Evolutionary conservation across 53 echinoderm and acorn worm species (phyloP), one percentile per base, ranked within the genome.

Genomic region (Luidia sarsii): DNA sequence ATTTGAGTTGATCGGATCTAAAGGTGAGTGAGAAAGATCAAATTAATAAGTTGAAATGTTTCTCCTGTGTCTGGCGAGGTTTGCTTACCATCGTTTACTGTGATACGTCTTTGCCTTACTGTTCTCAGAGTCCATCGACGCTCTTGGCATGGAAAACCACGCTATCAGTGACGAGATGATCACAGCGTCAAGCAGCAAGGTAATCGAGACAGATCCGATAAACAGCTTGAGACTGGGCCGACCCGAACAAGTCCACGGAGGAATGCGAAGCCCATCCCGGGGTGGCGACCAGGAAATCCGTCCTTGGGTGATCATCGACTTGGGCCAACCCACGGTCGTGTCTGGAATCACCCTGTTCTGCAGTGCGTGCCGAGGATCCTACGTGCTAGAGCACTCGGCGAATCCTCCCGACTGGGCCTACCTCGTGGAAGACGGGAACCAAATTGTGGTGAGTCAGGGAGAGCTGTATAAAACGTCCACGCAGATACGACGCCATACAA

Each of bases 361-460:
- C 15, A 15, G 15, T 8, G 15, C 46, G 8, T 46, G 8, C 46
- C 8, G 46, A 8, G 8, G 46, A 8, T 46, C 46, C 8, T 46
- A 46, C 46, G 8, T 14, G 8, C 46, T 46, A 15, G 46, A 46
- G 46, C 15, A 46, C 46, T 8, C 46, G 8, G 8, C 8, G 15
- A 46, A 46, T 14, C 46, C 46, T 10, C 15, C 46, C 46, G 15
- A 46, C 8, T 46, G 46, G 46, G 46, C 8, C 15, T 46, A 10
- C 15, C 46, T 46, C 19, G 6, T 37, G 0, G 64, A 64, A 16
- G n/a, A 64, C 3, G 16, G 21, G 21, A 64, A 64, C n/a, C 36
- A 16, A 20, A 35, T 38, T 3, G 22, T 64, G 64, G 64, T 64
- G 38, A 64, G 64, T n/a, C n/a, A n/a, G n/a, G n/a, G n/a, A n/a